Evolutionary conservation across 2,797 vertebrate species (phyloP), one percentile per base, ranked within the genome.

Genomic region (Myotis planiceps): DNA sequence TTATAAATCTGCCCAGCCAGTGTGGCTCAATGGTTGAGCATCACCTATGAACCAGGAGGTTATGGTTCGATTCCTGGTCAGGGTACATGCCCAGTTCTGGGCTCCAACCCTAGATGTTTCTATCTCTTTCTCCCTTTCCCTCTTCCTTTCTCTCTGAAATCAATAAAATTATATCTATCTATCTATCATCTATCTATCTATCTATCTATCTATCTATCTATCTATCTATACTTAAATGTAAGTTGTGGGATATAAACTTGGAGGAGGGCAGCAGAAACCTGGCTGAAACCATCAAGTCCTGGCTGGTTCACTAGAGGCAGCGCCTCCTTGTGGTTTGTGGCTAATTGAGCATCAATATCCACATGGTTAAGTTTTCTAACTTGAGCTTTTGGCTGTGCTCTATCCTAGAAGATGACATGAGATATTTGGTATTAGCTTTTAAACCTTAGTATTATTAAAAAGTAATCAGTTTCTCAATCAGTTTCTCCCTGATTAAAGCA

Each of bases 341-440:
- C 99, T 96, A 99, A 93, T 0, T 85, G 97, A 95, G 99, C 99
- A 53, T 98, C 97, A 92, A 99, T 99, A 45, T 85, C 45, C 92
- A 99, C 97, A 87, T 98, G 98, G 74, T 98, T 98, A 98, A 99
- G 99, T 7, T 97, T 79, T 86, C 96, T 84, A 39, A 98, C 98
- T 96, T 99, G 99, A 34, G 99, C 99, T 95, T 99, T 99, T 37
- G 99, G 99, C 96, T 99, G 98, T 96, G 99, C 98, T 98, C 99
- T 99, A 97, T 99, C 99, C 99, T 99, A 93, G 88, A 84, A 88
- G 53, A 27, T 83, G 37, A 53, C 16, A 29, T 21, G 32, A 86
- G 15, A 10, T 42, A 5, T 29, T 90, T 86, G 68, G 12, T 55
- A 51, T 47, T 34, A 88, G 15, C 9, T 76, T 95, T 90, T 71